Base-by-base conservation (phyloP, 2,113 vertebrate genomes). In the Poicephalus gulielmi region DNA sequence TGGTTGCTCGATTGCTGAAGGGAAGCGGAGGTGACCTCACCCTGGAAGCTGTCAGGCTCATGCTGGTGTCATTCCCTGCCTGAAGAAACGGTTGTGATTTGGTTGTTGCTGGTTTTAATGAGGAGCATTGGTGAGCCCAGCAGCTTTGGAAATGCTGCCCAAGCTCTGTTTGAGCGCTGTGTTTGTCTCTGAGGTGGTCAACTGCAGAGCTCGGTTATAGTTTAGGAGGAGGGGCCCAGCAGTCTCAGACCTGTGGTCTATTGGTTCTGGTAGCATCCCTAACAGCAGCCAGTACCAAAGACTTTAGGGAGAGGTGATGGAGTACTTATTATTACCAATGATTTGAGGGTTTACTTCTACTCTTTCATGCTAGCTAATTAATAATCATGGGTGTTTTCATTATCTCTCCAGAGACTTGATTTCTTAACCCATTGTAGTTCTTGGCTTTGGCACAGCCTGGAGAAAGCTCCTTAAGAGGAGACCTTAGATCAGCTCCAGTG, bases 21-120 rank as follows among this genome's bases (percentile, higher is more conserved):
- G 87, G 70, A 87, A 83, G 31, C 31, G 55, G 95, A 93, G 89
- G 83, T 95, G 95, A 96, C 83, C 87, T 97, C 96, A 96, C 81
- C 86, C 79, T 80, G 81, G 64, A 83, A 74, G 91, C 88, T 93
- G 81, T 94, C 88, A 16, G 77, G 92, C 86, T 94, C 80, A 76
- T 27, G 83, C 57, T 91, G 20, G 50, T 93, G 66, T 84, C 88
- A 35, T 86, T 93, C 83, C 57, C 60, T 0, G 19, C 67, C 53
- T 90, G 82, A 67, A 91, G 85, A 95, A 83, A 67, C 68, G 84
- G n/a, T 69, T 52, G 6, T 2, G 23, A 41, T 64, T 88, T 82
- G 87, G 52, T 86, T 74, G 60, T 71, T 77, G 57, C 49, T 43
- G 93, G 76, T 44, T 83, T 92, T 70, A 91, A 93, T 83, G 92